These are phyloP conservation scores for Delphinus delphis DNA, from an alignment of 2,113 vertebrate species.

Conservation along the genomic window DNA sequence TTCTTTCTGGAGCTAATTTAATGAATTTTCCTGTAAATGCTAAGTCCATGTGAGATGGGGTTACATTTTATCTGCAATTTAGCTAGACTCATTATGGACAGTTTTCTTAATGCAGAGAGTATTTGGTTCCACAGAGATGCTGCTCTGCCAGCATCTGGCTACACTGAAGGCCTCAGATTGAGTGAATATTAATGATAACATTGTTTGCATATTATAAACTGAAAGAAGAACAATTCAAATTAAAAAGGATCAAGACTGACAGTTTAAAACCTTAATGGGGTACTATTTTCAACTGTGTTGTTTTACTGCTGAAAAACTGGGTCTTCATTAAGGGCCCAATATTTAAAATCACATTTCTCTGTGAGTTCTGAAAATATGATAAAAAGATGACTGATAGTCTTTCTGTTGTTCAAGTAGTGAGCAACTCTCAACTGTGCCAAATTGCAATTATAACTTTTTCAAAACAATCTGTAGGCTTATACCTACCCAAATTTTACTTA, in stretches of 20 bases:
- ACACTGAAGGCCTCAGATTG: background rate
- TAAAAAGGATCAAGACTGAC: slow-evolving; percentile 2
- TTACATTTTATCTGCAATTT: slow-evolving; percentile 35
- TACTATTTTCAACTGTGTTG: slow-evolving; percentile 42
- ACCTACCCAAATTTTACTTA: background rate
- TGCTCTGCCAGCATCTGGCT: slow-evolving; percentile 39
- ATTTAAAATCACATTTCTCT: slow-evolving; percentile 30
- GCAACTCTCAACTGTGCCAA: background rate
- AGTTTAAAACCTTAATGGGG: slow-evolving; percentile 27
- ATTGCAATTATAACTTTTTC: background rate
- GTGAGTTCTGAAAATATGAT: background rate
- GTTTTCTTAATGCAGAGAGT: slow-evolving; percentile 40
- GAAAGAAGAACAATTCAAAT: slow-evolving; percentile 44
- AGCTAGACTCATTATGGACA: background rate
- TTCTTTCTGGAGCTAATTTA: slow-evolving; percentile 46
- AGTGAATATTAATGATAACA: slow-evolving; percentile 33
- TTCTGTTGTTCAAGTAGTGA: background rate
- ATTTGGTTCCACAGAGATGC: background rate
- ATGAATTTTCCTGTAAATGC: slow-evolving; percentile 42
- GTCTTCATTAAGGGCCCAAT: background rate
- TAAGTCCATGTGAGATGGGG: background rate
- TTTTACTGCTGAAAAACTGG: slow-evolving; percentile 40
- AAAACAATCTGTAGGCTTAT: background rate
- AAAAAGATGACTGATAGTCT: background rate
- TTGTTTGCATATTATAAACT: slow-evolving; percentile 38